Evolutionary conservation across 2,113 vertebrate species (phyloP), one percentile per base, ranked within the genome.

Genomic region (Xiphias gladius): DNA sequence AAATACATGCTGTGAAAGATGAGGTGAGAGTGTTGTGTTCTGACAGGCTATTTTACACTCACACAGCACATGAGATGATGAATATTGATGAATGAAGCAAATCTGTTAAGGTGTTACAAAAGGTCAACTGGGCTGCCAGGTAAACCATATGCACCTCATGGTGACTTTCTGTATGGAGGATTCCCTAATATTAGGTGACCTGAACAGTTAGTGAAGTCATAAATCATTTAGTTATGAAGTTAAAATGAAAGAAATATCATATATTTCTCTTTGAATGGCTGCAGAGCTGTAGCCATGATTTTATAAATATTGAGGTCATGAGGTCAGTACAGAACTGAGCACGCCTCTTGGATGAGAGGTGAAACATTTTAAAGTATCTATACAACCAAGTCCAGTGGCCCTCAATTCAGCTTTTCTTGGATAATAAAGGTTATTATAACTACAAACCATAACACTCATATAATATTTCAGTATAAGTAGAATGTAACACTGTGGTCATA

Each of bases 81-180:
- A 89, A 89, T 91, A 92, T 73, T 87, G 83, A 93, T 88, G 80
- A 91, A 88, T 65, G 57, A 58, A 68, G 78, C 46, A 39, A 32
- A 68, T 50, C 43, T 48, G 41, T 65, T 41, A 14, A 39, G 26
- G 22, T 50, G 52, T 68, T 59, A 46, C 19, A 55, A 65, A 65
- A 57, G 48, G 48, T 80, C 68, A 80, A 35, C 7, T 59, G 52
- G 78, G 37, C 39, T 19, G 19, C 57, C 57, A 50, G 39, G 13
- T 66, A 67, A 28, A 66, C 22, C 46, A 65, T 73, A 67, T 64
- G 58, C 32, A 65, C 10, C 46, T 50, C 7, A 1, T 43, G 41
- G 52, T 41, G 32, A 22, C 24, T 64, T 65, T 26, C 22, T 43
- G 63, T 65, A 2, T 43, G n/a, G 16, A 41, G n/a, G 63, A 43